Evolutionary conservation across 92 coral and sea anemone genomes (phyloP), one percentile per base, ranked within the genome.

Genomic region (Isaurus tuberculatus): DNA sequence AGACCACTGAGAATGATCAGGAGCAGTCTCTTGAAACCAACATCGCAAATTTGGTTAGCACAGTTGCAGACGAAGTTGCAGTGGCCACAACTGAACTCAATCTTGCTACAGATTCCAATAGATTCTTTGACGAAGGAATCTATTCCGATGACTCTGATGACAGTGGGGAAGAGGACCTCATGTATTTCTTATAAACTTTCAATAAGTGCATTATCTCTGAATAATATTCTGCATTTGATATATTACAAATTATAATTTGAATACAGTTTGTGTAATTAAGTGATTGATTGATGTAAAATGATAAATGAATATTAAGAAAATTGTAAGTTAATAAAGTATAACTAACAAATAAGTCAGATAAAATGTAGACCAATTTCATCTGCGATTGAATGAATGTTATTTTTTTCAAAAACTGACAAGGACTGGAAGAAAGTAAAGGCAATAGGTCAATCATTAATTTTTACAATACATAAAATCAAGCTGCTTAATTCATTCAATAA

Each of bases 1-100:
- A 82, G 79, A 55, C 63, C 58, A 81, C 86, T 48, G 64, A 69
- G 60, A 19, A 55, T 19, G 79, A 49, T 19, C 65, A 26, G 58
- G 74, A 79, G 65, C 30, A 63, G 57, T 68, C 37, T 68, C n/a
- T 26, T 14, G 22, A 33, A 26, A 30, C 70, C 23, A 65, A 19
- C 23, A 19, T 19, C 63, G 23, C 71, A 4, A 65, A 65, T 65
- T 65, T 65, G 36, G 40, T 65, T 27, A 83, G 79, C 86, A 83
- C 80, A 48, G 28, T 72, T 83, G 80, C 71, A 72, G 86, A 43
- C 27, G 80, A 83, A 83, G 80, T 72, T 11, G 66, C 86, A 83
- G 71, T 83, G 86, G 86, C 86, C 65, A 83, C 86, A 71, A 83
- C 71, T 40, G 80, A 37, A 43, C 83, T 85, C 72, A 31, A 75